Conservation (phyloP, 2,888 invertebrate genomes). For the Apotomis betuletana region DNA sequence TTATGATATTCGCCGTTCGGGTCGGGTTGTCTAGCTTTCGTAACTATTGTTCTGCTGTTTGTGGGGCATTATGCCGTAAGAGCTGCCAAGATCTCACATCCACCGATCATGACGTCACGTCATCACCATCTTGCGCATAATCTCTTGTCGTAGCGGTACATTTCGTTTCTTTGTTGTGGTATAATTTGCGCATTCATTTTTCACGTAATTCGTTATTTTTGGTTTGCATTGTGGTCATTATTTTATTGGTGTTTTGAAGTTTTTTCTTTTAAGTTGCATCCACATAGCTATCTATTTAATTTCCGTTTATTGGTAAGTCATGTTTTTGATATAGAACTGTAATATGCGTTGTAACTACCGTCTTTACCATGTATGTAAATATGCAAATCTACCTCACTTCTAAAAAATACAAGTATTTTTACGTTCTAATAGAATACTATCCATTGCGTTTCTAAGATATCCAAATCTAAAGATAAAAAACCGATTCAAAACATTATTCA, state of each 20-base stretch:
- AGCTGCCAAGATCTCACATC: not conserved
- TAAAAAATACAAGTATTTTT: no score
- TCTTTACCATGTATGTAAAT: not conserved
- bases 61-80: conserved; percentile 11
- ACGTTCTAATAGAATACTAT: no score
- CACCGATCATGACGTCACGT: conserved; percentile 28
- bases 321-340: conserved; percentile 5
- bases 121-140: conserved; percentile 44
- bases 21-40: no score
- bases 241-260: not conserved
- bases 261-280: conserved; percentile 12
- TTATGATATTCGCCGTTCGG: no score
- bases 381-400: no score
- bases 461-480: no score
- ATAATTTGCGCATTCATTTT: conserved; percentile 65
- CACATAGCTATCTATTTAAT: conserved; percentile 17
- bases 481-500: no score
- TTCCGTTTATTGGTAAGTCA: not conserved
- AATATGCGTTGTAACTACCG: not conserved
- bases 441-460: no score
- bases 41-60: no score
- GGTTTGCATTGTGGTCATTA: conserved; percentile 35
- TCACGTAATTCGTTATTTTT: conserved; percentile 52
- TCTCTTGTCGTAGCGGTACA: conserved; percentile 51
- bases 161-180: conserved; percentile 55